A percentile compares a stretch with the other conserved stretches of the same genome.
phyloP scores from a whole-genome alignment of 2,113 vertebrate genomes.

The Aldabrachelys gigantea region DNA sequence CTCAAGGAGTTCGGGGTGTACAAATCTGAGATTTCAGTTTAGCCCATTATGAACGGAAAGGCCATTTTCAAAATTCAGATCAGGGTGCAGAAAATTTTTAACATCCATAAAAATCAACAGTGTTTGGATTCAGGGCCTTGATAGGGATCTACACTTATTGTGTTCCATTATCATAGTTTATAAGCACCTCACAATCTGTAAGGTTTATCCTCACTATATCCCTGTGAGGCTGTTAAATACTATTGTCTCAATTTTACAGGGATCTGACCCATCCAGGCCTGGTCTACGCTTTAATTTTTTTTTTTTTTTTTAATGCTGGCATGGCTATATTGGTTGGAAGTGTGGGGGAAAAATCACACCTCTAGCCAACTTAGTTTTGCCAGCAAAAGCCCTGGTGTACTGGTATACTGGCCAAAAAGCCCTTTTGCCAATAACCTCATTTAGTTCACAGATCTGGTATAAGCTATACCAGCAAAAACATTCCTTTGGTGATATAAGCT shows the following conservation, averaged over 20 bases:
- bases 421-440: neutral
- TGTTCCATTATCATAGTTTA: constrained; percentile 73
- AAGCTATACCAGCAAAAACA: neutral
- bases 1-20: constrained; percentile 61
- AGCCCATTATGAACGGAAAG: constrained; percentile 74
- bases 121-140: constrained; percentile 76
- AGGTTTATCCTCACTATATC: constrained; percentile 73
- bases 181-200: constrained; percentile 75
- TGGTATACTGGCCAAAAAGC: neutral
- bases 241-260: constrained; percentile 67
- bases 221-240: constrained; percentile 71
- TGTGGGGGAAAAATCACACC: neutral
- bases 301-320: neutral
- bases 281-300: neutral
- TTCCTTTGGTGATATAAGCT: neutral
- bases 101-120: constrained; percentile 62
- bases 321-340: constrained; percentile 2
- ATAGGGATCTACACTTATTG: constrained; percentile 70
- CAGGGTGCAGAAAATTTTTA: constrained; percentile 75
- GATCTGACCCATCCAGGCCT: constrained; percentile 62
- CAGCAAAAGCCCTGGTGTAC: neutral
- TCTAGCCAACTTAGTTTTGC: neutral
- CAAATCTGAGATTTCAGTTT: constrained; percentile 73
- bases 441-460: fast-evolving
- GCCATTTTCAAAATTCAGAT: constrained; percentile 75